These are phyloP conservation scores for Vanessa tameamea DNA, from an alignment of 1,140 invertebrate species.

Conservation along the genomic window DNA sequence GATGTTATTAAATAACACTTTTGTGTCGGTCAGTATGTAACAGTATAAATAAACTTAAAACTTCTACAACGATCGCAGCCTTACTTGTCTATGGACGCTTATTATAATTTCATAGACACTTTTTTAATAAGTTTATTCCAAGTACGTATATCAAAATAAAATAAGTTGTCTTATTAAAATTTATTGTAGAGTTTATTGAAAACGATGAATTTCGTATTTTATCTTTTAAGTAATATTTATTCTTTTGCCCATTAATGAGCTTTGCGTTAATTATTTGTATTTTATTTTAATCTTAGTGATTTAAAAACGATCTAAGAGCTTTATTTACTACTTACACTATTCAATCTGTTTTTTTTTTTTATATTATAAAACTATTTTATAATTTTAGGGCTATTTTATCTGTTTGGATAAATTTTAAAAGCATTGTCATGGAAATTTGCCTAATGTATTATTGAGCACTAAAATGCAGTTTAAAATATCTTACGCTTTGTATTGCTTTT, in stretches of 20 bases:
- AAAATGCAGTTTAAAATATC: constrained; percentile 9
- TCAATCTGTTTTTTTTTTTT: background rate
- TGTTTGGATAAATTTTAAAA: constrained; percentile 2
- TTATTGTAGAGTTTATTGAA: constrained; percentile 14
- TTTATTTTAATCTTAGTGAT: constrained; percentile 4
- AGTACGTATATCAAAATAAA: constrained; percentile 4
- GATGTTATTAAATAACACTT: constrained; percentile 14
- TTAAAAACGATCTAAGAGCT: constrained; percentile 1
- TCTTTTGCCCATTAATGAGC: constrained; percentile 8
- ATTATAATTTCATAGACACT: constrained; percentile 3
- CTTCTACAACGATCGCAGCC: background rate
- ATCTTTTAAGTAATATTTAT: constrained; percentile 9
- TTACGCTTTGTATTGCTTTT: constrained; percentile 13
- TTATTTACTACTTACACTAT: background rate
- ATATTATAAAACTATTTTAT: background rate
- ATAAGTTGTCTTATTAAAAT: constrained; percentile 14
- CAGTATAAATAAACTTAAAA: constrained; percentile 9
- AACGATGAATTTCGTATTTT: constrained; percentile 19
- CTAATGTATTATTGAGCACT: constrained; percentile 5
- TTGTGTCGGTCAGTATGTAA: constrained; percentile 23
- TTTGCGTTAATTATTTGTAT: constrained; percentile 11
- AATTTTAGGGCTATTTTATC: background rate
- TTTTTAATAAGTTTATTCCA: constrained; percentile 3
- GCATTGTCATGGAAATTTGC: constrained; percentile 8
- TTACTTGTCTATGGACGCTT: constrained; percentile 6